These are phyloP conservation scores for Pogonomyrmex californicus DNA, from an alignment of 1,140 invertebrate species.

Conservation along the genomic window DNA sequence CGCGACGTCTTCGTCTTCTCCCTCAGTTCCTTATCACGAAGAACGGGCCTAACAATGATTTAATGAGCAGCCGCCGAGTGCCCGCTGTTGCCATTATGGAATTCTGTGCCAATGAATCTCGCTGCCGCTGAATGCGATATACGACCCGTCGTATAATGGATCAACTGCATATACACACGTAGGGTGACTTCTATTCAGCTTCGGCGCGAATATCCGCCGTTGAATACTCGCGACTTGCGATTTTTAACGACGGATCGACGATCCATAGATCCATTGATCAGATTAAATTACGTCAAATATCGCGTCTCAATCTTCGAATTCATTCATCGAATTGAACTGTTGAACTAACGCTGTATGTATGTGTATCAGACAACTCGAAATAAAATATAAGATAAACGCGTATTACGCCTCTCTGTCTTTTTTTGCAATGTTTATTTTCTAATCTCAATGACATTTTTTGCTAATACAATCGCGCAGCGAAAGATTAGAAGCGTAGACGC, in stretches of 20 bases:
- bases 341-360: not conserved
- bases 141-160: constrained; percentile 35
- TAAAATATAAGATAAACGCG: not conserved
- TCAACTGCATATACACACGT: constrained; percentile 12
- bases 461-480: not conserved
- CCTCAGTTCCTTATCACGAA: constrained; percentile 52
- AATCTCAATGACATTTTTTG: not conserved
- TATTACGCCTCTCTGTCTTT: not conserved
- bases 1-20: constrained; percentile 31
- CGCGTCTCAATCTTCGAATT: not conserved
- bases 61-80: constrained; percentile 55
- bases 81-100: constrained; percentile 57
- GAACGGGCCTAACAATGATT: constrained; percentile 56
- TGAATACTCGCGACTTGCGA: not conserved
- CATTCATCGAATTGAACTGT: not conserved
- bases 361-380: not conserved
- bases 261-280: not conserved
- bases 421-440: not conserved
- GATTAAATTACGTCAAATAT: constrained; percentile 17
- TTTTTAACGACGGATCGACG: not conserved
- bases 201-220: not conserved
- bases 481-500: not conserved
- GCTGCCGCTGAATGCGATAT: constrained; percentile 51
- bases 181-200: constrained; percentile 35
- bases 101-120: constrained; percentile 62